phyloP scores from a whole-genome alignment of 2,888 invertebrate species.

The Cheilosia vulpina region DNA sequence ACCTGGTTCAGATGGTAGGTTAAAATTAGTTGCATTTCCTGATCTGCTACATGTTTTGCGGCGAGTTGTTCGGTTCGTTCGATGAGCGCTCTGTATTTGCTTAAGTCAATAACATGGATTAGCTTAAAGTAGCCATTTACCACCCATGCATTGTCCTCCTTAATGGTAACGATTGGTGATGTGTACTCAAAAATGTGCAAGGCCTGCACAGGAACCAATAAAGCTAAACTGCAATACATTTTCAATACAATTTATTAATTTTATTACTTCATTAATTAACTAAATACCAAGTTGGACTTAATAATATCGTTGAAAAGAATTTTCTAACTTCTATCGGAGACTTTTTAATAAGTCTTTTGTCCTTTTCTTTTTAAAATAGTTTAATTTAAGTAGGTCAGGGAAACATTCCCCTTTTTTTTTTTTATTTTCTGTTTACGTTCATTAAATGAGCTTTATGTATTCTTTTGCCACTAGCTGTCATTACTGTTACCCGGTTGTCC shows the following conservation, averaged over 20 bases:
- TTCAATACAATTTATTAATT: too few species aligned
- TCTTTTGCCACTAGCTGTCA: conserved; percentile 36
- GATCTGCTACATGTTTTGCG: not conserved
- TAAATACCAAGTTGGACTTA: not conserved
- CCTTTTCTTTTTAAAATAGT: not conserved
- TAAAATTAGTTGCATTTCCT: not conserved
- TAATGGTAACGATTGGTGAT: conserved; percentile 8
- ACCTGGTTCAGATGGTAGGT: not conserved
- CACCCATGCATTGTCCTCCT: conserved; percentile 78
- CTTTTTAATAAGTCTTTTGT: not conserved
- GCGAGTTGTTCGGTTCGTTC: not conserved
- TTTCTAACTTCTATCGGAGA: not conserved
- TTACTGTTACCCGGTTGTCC: conserved; percentile 43
- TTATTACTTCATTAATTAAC: not conserved
- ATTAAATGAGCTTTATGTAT: not conserved
- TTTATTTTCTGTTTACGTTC: not conserved
- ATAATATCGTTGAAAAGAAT: too few species aligned
- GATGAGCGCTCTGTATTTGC: not conserved
- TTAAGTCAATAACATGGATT: not conserved
- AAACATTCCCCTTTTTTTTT: not conserved
- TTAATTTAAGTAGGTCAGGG: too few species aligned
- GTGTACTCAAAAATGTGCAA: conserved; percentile 44
- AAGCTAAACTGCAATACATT: not conserved
- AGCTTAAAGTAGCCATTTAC: not conserved
- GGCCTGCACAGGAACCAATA: conserved; percentile 4